Percentiles rank a stretch among this genome's conserved stretches.
phyloP scores from a whole-genome alignment of 2,888 invertebrate species.

The Apamea monoglypha region DNA sequence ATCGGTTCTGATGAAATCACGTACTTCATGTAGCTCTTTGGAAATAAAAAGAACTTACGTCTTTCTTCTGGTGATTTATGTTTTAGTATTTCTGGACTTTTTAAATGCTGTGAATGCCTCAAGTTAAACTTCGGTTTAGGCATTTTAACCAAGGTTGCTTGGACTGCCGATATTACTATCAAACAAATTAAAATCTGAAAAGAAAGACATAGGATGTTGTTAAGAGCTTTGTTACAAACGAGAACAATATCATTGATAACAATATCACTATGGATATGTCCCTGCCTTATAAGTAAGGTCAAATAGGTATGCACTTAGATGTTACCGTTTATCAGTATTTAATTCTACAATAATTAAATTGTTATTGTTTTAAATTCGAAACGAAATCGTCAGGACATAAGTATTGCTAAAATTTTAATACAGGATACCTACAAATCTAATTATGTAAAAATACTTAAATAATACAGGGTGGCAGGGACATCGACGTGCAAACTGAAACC shows the following conservation, averaged over 20 bases:
- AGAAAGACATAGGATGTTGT: not conserved
- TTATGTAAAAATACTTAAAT: not conserved
- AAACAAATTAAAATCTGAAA: slow-evolving; percentile 53
- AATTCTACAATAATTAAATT: not conserved
- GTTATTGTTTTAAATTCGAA: not conserved
- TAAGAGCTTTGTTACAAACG: not conserved
- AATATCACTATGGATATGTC: too few relatives aligned
- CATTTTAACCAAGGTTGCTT: slow-evolving; percentile 21
- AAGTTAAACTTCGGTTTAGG: slow-evolving; percentile 41
- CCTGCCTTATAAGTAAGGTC: not conserved
- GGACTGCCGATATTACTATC: slow-evolving; percentile 10
- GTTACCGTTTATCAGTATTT: not conserved
- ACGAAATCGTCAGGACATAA: not conserved
- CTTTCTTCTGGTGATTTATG: slow-evolving; percentile 58
- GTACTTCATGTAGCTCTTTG: slow-evolving; percentile 68
- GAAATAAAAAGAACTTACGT: slow-evolving; percentile 66
- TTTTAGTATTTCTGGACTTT: slow-evolving; percentile 1
- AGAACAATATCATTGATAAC: not conserved
- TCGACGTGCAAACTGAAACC: not conserved
- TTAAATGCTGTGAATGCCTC: not conserved
- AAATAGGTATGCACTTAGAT: not conserved
- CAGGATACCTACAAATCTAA: not conserved
- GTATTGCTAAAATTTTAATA: not conserved
- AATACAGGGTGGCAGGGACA: not conserved
- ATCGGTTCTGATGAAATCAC: slow-evolving; percentile 61